Evolutionary conservation across 2,888 invertebrate species (phyloP).

Genomic region (Gasteruption jaculator): DNA sequence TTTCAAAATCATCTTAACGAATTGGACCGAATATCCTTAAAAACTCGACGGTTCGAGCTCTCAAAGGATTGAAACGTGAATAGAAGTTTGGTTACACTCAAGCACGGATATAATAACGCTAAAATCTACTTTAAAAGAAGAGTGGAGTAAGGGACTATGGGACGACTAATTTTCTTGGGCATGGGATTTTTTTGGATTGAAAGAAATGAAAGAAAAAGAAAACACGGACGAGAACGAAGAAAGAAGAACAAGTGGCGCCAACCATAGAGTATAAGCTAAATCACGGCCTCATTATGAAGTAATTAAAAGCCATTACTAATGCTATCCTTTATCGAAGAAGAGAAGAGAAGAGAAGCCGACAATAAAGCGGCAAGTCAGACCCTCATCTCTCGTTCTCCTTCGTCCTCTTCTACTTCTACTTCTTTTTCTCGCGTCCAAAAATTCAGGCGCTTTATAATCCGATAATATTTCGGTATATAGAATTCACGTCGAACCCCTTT

Average conservation of each 20-base stretch:
- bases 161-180: conserved; percentile 27
- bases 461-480: conserved; percentile 31
- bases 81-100: no score
- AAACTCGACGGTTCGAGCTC: no score
- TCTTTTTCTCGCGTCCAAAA: conserved; percentile 26
- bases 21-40: no score
- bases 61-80: no score
- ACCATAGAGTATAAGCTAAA: conserved; percentile 37
- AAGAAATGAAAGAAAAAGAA: no score
- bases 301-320: conserved; percentile 52
- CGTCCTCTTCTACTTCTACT: conserved; percentile 9
- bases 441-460: conserved; percentile 34
- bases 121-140: conserved; percentile 9
- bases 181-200: no score
- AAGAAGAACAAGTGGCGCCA: no score
- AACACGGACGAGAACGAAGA: no score
- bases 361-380: conserved; percentile 47
- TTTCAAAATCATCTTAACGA: no score
- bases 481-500: conserved; percentile 27
- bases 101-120: no score
- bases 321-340: conserved; percentile 45
- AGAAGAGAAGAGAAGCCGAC: conserved; percentile 35
- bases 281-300: conserved; percentile 50
- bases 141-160: neutral
- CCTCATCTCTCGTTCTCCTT: conserved; percentile 40